A percentile compares a stretch with the other conserved stretches of the same genome.
Evolutionary conservation across 2,888 invertebrate species (phyloP).

Genomic region (Eristalis arbustorum): DNA sequence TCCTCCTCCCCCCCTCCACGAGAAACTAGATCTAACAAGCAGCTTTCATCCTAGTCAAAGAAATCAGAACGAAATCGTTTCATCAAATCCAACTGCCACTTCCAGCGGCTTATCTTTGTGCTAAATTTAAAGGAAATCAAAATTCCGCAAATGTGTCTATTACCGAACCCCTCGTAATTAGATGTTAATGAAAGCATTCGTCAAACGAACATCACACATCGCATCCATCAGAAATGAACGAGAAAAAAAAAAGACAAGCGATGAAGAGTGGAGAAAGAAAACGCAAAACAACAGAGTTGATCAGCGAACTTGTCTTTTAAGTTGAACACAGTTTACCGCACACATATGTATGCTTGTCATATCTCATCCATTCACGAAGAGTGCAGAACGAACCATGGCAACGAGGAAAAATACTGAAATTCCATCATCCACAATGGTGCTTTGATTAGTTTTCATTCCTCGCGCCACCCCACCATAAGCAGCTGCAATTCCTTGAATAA

Average conservation of each 20-base stretch:
- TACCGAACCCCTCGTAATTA: slow-evolving; percentile 5
- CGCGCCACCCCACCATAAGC: neutral
- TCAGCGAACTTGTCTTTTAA: slow-evolving; percentile 16
- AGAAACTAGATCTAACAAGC: neutral
- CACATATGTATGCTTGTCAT: neutral
- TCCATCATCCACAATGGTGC: slow-evolving; percentile 1
- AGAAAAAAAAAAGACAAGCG: neutral
- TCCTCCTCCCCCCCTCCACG: too few relatives aligned
- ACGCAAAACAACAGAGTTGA: slow-evolving; percentile 18
- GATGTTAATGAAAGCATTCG: slow-evolving; percentile 19
- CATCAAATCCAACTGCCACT: neutral
- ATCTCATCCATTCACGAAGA: neutral
- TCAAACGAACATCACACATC: neutral
- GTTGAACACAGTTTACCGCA: neutral
- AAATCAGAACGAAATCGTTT: neutral
- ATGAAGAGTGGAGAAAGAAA: neutral
- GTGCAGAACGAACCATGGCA: neutral
- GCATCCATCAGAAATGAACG: neutral
- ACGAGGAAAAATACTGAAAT: neutral
- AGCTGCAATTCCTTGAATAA: slow-evolving; percentile 5
- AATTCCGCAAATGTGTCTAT: neutral
- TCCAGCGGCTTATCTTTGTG: neutral
- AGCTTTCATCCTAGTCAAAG: neutral
- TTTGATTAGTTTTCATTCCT: neutral
- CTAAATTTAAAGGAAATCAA: neutral